These are phyloP conservation scores for Ciconia maguari DNA, from an alignment of 2,113 vertebrate genomes.

Conservation along the genomic window DNA sequence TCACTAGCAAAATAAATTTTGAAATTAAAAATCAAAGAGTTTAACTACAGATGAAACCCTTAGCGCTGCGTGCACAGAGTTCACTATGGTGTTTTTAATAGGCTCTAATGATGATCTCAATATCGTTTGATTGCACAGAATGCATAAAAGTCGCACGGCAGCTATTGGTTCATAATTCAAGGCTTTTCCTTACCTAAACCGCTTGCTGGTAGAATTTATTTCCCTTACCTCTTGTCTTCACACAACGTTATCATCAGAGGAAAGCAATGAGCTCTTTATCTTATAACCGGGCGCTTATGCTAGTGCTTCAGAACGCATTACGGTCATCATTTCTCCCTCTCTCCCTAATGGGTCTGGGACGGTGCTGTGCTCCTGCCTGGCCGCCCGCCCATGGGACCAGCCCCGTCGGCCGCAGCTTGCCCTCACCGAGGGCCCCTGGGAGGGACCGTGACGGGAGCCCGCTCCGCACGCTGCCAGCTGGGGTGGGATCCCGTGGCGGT, in stretches of 20 bases:
- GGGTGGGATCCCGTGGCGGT: too few species aligned
- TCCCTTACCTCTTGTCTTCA: background rate
- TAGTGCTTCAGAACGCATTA: background rate
- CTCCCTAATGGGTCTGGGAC: background rate
- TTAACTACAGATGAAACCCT: conserved; percentile 41
- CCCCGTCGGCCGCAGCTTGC: background rate
- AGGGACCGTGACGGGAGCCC: accelerated
- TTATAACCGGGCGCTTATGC: background rate
- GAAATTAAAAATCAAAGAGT: conserved; percentile 64
- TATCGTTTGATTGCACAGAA: background rate
- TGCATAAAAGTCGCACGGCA: background rate
- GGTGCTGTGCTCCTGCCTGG: background rate
- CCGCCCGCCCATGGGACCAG: background rate
- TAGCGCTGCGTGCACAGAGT: background rate
- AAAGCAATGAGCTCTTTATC: background rate
- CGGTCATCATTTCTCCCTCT: background rate
- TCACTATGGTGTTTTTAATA: conserved; percentile 8
- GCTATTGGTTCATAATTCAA: background rate
- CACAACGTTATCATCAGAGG: background rate
- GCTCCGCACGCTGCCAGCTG: background rate
- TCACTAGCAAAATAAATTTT: conserved; percentile 32
- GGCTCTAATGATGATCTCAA: conserved; percentile 35
- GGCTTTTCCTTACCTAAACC: background rate
- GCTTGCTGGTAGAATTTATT: background rate
- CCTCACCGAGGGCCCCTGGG: accelerated